Evolutionary conservation across 2,113 vertebrate species (phyloP).

Genomic region (Hippopotamus amphibius): DNA sequence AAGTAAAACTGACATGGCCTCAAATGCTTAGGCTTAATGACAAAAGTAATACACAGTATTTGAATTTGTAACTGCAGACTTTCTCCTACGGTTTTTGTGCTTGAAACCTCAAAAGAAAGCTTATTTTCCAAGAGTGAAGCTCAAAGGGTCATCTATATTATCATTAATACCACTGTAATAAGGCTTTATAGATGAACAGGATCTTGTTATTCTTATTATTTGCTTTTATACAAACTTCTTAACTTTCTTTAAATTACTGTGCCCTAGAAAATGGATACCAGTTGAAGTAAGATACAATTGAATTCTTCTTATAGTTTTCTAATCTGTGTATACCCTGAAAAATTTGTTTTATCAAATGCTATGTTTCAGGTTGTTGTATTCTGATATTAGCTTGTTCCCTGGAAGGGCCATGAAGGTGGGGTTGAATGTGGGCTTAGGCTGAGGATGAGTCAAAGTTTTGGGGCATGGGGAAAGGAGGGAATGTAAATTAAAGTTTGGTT

Average conservation of each 20-base stretch:
- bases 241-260: not conserved
- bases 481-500: not conserved
- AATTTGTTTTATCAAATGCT: not conserved
- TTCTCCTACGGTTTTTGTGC: constrained; percentile 30
- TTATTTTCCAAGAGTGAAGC: not conserved
- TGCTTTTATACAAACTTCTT: not conserved
- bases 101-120: constrained; percentile 20
- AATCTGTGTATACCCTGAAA: not conserved
- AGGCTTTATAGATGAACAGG: not conserved
- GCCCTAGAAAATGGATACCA: not conserved
- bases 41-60: constrained; percentile 66
- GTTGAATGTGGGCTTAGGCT: not conserved
- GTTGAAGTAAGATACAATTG: not conserved
- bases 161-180: constrained; percentile 8
- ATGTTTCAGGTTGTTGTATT: not conserved
- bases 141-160: constrained; percentile 31
- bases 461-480: not conserved
- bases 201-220: constrained; percentile 3
- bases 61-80: constrained; percentile 1
- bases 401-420: not conserved
- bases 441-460: not conserved
- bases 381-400: not conserved
- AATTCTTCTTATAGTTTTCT: not conserved
- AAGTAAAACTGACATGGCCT: constrained; percentile 74
- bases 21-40: constrained; percentile 22